Evolutionary conservation across 2,797 vertebrate species (phyloP), one percentile per base, ranked within the genome.

Genomic region (Poecilia gillii): DNA sequence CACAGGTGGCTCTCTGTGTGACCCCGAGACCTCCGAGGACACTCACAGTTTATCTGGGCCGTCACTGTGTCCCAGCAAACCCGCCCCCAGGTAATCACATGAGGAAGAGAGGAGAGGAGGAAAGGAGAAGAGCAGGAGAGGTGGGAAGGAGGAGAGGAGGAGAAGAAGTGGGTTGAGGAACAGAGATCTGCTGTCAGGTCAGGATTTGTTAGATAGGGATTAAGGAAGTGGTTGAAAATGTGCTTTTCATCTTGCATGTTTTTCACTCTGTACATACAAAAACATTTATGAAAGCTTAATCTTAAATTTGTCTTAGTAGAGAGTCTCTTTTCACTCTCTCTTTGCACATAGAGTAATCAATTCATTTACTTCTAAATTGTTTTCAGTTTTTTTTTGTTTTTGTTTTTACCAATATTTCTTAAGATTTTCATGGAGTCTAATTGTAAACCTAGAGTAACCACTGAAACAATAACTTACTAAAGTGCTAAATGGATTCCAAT

Each of bases 1-100:
- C 80, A 84, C 92, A 91, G 91, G 90, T 94, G 91, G 89, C 85
- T 90, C 78, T 74, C 45, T 0, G 4, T 62, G 28, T 89, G 89
- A 89, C 84, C 88, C 81, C 0, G 1, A 81, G 87, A 91, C 84
- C 89, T 74, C 62, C 6, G 45, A 85, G 73, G 81, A 89, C 80
- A 83, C 0, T 66, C 64, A 59, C 82, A 75, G 85, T 86, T 89
- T 85, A 87, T 89, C 82, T 80, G 76, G 47, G 79, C 72, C 23
- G 45, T 53, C 70, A 59, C 87, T 83, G 80, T 85, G 87, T 84
- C 76, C 74, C 64, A 33, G 8, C 1, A 33, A 84, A 73, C 45
- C 64, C 72, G 53, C 75, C 83, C 62, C 81, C 85, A 88, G 89
- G 90, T 88, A 84, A 62, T 91, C 89, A 90, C 39, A 75, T 41